These are phyloP conservation scores for Agapornis canus DNA, from an alignment of 2,797 vertebrate genomes.

Conservation along the genomic window DNA sequence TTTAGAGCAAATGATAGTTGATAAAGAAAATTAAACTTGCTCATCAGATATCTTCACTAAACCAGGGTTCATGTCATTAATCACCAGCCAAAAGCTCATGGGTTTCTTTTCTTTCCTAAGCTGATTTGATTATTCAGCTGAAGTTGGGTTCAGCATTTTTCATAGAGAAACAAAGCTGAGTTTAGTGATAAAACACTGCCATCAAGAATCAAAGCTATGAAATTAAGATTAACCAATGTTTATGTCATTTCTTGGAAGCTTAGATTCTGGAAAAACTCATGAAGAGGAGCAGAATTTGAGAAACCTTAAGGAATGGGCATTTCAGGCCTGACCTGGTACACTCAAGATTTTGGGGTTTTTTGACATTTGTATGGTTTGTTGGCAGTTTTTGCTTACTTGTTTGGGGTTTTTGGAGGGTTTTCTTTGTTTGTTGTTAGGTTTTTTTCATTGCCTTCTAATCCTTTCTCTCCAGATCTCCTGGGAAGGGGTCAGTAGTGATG, in stretches of 20 bases:
- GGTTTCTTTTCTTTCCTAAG: background rate
- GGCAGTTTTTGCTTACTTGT: background rate
- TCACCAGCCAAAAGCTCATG: background rate
- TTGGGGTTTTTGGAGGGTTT: background rate
- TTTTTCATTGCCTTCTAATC: background rate
- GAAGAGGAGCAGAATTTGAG: background rate
- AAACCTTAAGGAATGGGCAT: background rate
- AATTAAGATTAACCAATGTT: background rate
- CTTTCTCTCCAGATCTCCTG: background rate
- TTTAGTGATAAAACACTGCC: background rate
- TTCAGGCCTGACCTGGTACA: background rate
- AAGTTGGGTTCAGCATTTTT: background rate
- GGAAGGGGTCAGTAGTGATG: rapidly evolving
- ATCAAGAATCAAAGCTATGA: background rate
- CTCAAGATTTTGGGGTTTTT: rapidly evolving
- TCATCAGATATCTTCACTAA: background rate
- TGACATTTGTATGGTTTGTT: background rate
- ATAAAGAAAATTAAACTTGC: background rate
- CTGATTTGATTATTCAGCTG: background rate
- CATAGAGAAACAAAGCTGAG: background rate
- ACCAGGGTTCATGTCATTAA: background rate
- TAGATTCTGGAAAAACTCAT: background rate
- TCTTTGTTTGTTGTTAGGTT: background rate
- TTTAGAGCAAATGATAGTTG: background rate
- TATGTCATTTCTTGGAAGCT: background rate